These are phyloP conservation scores for Lophius piscatorius DNA, from an alignment of 2,113 vertebrate genomes.

Conservation along the genomic window DNA sequence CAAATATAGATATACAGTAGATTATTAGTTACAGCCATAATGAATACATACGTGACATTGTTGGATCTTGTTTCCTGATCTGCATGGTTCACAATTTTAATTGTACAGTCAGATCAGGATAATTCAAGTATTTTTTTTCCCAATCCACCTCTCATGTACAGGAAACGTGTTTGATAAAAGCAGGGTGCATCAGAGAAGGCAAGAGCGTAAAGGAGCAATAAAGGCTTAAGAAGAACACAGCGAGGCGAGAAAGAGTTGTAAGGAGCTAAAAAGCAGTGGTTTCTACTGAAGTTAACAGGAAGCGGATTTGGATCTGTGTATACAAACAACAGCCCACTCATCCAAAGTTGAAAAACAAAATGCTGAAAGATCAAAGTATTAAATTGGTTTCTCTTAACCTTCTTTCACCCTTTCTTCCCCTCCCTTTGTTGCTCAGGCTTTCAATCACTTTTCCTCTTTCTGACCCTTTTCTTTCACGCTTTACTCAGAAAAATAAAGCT, in stretches of 20 bases:
- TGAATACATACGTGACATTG: no score
- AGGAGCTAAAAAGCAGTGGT: constrained; percentile 6
- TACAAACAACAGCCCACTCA: constrained; percentile 46
- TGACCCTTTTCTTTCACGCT: constrained; percentile 14
- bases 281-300: constrained; percentile 26
- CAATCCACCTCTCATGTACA: not conserved
- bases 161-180: not conserved
- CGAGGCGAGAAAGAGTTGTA: constrained; percentile 3
- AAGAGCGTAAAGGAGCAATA: not conserved
- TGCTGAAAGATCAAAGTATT: constrained; percentile 64
- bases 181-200: not conserved
- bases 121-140: no score
- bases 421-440: constrained; percentile 32
- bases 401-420: constrained; percentile 30
- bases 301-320: constrained; percentile 34
- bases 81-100: no score
- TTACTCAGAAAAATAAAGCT: constrained; percentile 23
- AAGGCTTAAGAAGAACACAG: constrained; percentile 24
- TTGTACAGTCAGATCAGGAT: no score
- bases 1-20: no score
- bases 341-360: constrained; percentile 62
- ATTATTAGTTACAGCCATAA: no score
- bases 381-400: constrained; percentile 74
- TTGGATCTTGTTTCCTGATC: no score
- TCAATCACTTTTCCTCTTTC: constrained; percentile 40